Base-by-base conservation (phyloP, 2,113 vertebrate species). In the Sturnus vulgaris region DNA sequence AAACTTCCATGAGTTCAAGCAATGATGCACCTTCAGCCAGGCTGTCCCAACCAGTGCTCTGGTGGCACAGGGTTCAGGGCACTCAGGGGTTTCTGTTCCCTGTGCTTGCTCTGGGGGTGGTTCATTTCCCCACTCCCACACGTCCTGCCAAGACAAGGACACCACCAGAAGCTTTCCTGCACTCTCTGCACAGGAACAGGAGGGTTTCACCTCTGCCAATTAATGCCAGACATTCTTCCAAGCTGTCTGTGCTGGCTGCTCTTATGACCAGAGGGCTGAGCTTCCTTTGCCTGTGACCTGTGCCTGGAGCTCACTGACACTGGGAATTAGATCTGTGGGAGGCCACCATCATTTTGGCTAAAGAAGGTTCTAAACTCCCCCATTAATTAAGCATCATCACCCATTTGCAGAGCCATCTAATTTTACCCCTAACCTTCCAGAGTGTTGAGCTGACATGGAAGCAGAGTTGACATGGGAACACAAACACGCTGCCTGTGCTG, bases 1-100 rank as follows among this genome's bases (percentile, higher is more conserved):
- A 20, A 63, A 8, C 3, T 19, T 5, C 11, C 2, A 0, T 3
- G 10, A n/a, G n/a, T 27, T 31, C 18, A 8, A 73, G 31, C 14
- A 2, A 5, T 0, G 52, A 22, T 0, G 40, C 35, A 3, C 28
- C 71, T 35, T 19, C 47, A 35, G 59, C 18, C 16, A 20, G 39
- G 78, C 52, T 52, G 37, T 24, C 35, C 52, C 64, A 12, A 0
- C 6, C 46, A 4, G 15, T 0, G 0, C n/a, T 0, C 40, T 5
- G 24, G 35, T 7, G 35, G 49, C 55, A 21, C 3, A 9, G 66
- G 25, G 40, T 5, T n/a, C 11, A 23, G 33, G 11, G 33, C 55
- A 9, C 15, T 20, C 60, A 9, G 37, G 35, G 25, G 12, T 12
- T 21, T 40, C 35, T 27, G 6, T 15, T 18, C 23, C 11, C 73